These are phyloP conservation scores for Champsocephalus esox DNA, from an alignment of 2,797 vertebrate genomes.

Conservation along the genomic window DNA sequence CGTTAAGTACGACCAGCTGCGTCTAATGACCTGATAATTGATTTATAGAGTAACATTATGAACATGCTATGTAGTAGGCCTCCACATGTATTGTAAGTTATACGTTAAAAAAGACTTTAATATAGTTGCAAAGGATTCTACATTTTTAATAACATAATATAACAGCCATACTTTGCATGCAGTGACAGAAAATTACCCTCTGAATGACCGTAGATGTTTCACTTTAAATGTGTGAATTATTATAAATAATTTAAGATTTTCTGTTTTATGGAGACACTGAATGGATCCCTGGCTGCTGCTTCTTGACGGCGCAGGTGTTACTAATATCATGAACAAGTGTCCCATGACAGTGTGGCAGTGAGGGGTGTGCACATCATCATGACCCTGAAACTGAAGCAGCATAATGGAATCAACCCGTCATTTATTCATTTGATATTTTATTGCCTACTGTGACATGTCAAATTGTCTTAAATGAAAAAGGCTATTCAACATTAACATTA, in stretches of 20 bases:
- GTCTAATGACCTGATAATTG: background rate
- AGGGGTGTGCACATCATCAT: background rate
- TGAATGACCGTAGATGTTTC: background rate
- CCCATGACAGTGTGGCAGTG: background rate
- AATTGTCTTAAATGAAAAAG: background rate
- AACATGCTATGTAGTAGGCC: background rate
- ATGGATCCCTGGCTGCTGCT: background rate
- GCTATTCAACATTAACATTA: background rate
- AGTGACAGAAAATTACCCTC: background rate
- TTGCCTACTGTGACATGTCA: background rate
- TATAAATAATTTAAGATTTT: background rate
- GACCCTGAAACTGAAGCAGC: conserved; percentile 3
- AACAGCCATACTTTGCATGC: too few species aligned
- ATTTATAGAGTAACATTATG: background rate
- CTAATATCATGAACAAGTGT: background rate
- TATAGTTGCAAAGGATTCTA: too few species aligned
- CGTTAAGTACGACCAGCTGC: background rate
- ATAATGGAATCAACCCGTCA: background rate
- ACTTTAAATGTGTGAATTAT: background rate
- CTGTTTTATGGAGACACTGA: background rate
- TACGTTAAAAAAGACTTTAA: background rate
- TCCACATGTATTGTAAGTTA: background rate
- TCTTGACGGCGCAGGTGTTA: background rate
- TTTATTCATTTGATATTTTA: background rate
- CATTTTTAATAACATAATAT: background rate